Evolutionary conservation across 2,797 vertebrate species (phyloP), one percentile per base, ranked within the genome.

Genomic region (Dendrocincla fuliginosa): DNA sequence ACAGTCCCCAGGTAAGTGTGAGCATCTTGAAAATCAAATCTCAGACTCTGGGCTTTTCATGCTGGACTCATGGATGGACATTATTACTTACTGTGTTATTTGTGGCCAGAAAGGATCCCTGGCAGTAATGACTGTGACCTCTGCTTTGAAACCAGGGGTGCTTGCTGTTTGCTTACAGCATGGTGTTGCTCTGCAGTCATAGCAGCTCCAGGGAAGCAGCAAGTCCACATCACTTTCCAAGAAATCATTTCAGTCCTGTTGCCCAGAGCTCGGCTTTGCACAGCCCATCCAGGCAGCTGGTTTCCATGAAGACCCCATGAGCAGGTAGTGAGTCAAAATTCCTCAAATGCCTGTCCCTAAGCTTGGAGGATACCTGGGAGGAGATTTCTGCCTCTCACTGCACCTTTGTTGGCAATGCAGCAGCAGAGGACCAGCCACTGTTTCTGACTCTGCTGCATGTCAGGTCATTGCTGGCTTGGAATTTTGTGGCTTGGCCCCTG

Each of bases 391-490:
- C 28, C 35, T 61, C 59, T 81, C 15, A 1, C n/a, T 68, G 20
- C 0, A 0, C 32, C 46, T 80, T 59, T 71, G 23, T 46, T 88
- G 73, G 32, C 1, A 0, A 33, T 13, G 47, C 69, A 81, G 10
- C 13, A 37, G 35, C 69, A 59, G 56, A 86, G 25, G 10, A 61
- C 23, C 0, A 0, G 30, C 9, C 24, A 5, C 30, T 0, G 0
- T 9, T 53, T 87, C 47, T 2, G 0, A 7, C 17, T 73, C 70
- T 60, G 56, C 28, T 13, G 1, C 3, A 0, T 47, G 32, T 23
- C 0, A 0, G 20, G 16, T 87, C 70, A 55, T 35, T 35, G 42
- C 70, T 91, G 80, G 35, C 47, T 74, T 7, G 2, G 11, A 59
- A 64, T 75, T 77, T 68, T 3, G 5, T 81, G 73, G 47, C 65